Base-by-base conservation (phyloP, 2,113 vertebrate species). In the Platycercus adscitus region DNA sequence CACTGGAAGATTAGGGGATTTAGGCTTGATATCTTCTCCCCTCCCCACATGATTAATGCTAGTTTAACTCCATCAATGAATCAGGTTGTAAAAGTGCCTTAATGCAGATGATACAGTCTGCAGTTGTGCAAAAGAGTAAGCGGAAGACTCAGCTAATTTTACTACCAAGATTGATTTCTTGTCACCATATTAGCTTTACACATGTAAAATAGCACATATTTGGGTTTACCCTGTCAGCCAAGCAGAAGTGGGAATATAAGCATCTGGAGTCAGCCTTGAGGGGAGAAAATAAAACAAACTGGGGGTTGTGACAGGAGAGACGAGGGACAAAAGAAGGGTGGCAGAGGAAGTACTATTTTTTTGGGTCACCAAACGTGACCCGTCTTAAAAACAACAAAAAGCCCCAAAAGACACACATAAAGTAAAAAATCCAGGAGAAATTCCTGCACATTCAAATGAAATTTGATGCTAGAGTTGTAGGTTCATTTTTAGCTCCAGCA, bases 81-180 rank as follows among this genome's bases (percentile, higher is more conserved):
- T 49, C 44, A 90, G 76, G 84, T 84, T 18, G 31, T 97, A 97
- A 97, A 97, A 81, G 61, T 89, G 81, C 93, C 86, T 68, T 88
- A 91, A 64, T 39, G 87, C 91, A 91, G 93, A 95, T 93, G 86
- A 94, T 76, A 92, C 1, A 4, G 76, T 47, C 76, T 95, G 94
- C 55, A 70, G 68, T 78, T 90, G 63, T 35, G 86, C n/a, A 29
- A 66, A 79, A 94, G 68, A 96, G 89, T 58, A 78, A 83, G 94
- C 1, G 8, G 86, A 89, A 89, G 55, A 93, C 64, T 31, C 52
- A 77, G 88, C 64, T 97, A 25, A 71, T 95, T 98, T 97, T 96
- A 97, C 96, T 96, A 95, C 72, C 19, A 13, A 78, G 94, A 94
- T 66, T 91, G 92, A 97, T 96, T 96, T 94, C 90, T 90, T 93